These are phyloP conservation scores for Thyatira batis DNA, from an alignment of 2,888 invertebrate species.

Conservation along the genomic window DNA sequence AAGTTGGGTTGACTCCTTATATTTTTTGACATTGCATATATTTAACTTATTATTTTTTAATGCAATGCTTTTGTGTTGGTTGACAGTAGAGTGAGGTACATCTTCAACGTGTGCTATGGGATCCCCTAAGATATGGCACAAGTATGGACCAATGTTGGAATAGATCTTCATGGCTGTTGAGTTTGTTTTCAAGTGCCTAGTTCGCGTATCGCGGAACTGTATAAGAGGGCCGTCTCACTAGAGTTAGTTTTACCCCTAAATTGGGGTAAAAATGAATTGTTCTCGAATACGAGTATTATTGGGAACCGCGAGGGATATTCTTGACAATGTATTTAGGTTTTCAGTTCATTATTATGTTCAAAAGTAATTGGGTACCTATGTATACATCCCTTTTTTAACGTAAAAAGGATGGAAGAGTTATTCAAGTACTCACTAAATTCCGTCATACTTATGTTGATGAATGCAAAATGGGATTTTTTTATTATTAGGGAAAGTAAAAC, in stretches of 20 bases:
- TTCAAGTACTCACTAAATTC: not conserved
- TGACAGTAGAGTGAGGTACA: not conserved
- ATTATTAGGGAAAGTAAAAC: not conserved
- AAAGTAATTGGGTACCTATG: constrained; percentile 37
- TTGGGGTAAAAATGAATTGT: constrained; percentile 59
- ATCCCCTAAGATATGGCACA: not conserved
- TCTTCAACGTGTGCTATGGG: not conserved
- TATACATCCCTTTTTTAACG: constrained; percentile 17
- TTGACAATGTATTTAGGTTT: constrained; percentile 48
- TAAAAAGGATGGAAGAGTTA: not conserved
- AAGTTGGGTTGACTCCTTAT: too few relatives aligned
- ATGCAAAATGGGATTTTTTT: not conserved
- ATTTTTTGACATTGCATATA: too few relatives aligned
- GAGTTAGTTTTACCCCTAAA: constrained; percentile 39
- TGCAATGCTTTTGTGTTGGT: not conserved
- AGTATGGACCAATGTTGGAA: constrained; percentile 21
- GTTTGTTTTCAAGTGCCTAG: constrained; percentile 55
- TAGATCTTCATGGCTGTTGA: constrained; percentile 58
- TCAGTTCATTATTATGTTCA: constrained; percentile 33
- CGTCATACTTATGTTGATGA: not conserved
- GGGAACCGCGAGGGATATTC: constrained; percentile 40
- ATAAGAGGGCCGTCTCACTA: constrained; percentile 22
- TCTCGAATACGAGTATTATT: constrained; percentile 47
- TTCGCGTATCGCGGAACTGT: constrained; percentile 51
- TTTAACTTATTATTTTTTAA: too few relatives aligned